Percentiles rank a stretch among this genome's conserved stretches.
These are phyloP conservation scores for Sorex araneus DNA, from an alignment of 2,113 vertebrate species.

Conservation along the genomic window DNA sequence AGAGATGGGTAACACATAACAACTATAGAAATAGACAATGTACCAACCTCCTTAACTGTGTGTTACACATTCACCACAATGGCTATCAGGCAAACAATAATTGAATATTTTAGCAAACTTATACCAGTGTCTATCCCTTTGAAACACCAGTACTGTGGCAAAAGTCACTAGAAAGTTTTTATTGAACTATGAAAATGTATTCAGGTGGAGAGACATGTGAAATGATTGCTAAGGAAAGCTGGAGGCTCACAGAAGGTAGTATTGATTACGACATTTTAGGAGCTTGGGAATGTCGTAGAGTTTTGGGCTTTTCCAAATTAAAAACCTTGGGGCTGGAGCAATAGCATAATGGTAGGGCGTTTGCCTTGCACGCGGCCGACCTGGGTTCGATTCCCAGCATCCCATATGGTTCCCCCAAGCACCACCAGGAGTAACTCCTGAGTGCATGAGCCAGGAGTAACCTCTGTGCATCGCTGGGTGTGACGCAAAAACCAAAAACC, in stretches of 20 bases:
- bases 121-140: slow-evolving; percentile 28
- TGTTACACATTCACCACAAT: not conserved
- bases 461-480: no score
- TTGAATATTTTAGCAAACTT: slow-evolving; percentile 7
- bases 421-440: no score
- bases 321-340: no score
- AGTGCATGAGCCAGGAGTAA: no score
- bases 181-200: not conserved
- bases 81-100: slow-evolving; percentile 24
- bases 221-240: slow-evolving; percentile 54
- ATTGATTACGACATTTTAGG: slow-evolving; percentile 35
- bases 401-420: no score
- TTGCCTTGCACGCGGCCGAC: no score
- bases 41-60: not conserved
- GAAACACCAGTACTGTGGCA: slow-evolving; percentile 1
- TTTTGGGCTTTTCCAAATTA: slow-evolving; percentile 55
- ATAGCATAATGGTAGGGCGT: no score
- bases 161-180: slow-evolving; percentile 24
- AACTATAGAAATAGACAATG: slow-evolving; percentile 22
- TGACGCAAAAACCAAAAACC: no score
- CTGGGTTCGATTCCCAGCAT: no score
- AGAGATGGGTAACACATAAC: slow-evolving; percentile 34
- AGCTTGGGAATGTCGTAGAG: slow-evolving; percentile 23
- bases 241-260: slow-evolving; percentile 53
- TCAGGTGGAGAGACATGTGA: slow-evolving; percentile 54